Evolutionary conservation across 2,797 vertebrate genomes (phyloP).

Genomic region (Tenualosa thibaudeaui): DNA sequence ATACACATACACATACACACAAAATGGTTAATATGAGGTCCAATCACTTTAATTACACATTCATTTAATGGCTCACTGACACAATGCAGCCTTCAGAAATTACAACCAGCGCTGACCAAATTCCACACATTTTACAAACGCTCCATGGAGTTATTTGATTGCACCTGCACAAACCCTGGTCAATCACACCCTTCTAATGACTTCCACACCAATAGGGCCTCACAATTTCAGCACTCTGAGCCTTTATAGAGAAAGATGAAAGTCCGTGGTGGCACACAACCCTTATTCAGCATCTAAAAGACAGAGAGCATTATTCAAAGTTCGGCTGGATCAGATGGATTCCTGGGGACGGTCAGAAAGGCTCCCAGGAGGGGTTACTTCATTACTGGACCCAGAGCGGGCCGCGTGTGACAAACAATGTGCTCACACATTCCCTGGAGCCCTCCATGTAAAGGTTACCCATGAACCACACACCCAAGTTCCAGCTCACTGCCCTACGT

Average conservation of each 20-base stretch:
- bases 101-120: background rate
- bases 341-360: background rate
- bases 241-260: background rate
- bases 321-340: background rate
- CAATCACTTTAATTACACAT: background rate
- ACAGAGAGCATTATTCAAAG: background rate
- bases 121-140: background rate
- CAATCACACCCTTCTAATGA: background rate
- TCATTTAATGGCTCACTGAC: background rate
- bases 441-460: background rate
- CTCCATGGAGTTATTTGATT: background rate
- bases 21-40: background rate
- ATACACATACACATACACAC: constrained; percentile 12
- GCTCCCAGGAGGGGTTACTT: background rate
- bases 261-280: background rate
- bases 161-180: background rate
- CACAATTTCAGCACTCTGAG: background rate
- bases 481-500: background rate
- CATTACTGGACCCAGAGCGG: background rate
- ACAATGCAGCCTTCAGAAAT: background rate
- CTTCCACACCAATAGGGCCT: background rate
- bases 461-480: background rate
- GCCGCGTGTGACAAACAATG: background rate
- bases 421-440: background rate
- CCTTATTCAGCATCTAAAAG: background rate